Evolutionary conservation across 92 coral and sea anemone species (phyloP).

Genomic region (Umimayanthus kanabou): DNA sequence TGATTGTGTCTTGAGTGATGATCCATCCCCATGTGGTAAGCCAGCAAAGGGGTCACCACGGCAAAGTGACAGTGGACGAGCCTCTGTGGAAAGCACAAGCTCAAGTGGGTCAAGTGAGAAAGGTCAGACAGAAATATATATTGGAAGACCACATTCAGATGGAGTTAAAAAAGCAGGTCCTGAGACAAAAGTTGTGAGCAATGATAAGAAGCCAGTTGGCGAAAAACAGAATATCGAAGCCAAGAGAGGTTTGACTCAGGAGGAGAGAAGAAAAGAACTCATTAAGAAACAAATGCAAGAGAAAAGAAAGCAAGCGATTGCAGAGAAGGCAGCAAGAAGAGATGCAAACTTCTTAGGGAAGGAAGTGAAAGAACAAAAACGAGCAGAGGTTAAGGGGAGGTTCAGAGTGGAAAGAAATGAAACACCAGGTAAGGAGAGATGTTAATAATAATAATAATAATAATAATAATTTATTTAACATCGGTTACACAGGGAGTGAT

Average conservation of each 20-base stretch:
- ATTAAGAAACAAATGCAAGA: conserved; percentile 71
- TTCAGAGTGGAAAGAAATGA: conserved; percentile 20
- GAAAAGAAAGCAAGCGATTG: conserved; percentile 53
- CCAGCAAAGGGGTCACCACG: conserved; percentile 41
- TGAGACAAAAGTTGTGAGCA: conserved; percentile 14
- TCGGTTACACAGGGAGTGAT: no score
- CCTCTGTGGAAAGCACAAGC: conserved; percentile 63
- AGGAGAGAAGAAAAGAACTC: conserved; percentile 58
- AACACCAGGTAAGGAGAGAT: conserved; percentile 8
- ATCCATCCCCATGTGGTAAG: background rate
- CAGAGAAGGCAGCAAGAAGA: conserved; percentile 32
- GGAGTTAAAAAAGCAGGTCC: conserved; percentile 30
- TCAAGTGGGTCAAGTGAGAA: conserved; percentile 68
- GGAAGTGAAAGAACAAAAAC: background rate
- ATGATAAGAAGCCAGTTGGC: conserved; percentile 32
- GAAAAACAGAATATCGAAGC: conserved; percentile 23
- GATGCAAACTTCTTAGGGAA: conserved; percentile 8
- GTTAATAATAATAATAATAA: no score
- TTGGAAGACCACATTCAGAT: conserved; percentile 22
- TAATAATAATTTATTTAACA: no score
- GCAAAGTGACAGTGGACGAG: conserved; percentile 53
- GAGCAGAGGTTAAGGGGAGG: background rate
- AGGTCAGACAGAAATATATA: conserved; percentile 55
- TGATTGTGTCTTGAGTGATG: conserved; percentile 72
- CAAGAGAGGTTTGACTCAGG: conserved; percentile 8